phyloP scores from a whole-genome alignment of 2,888 invertebrate species.

The Sarcophaga carnaria region DNA sequence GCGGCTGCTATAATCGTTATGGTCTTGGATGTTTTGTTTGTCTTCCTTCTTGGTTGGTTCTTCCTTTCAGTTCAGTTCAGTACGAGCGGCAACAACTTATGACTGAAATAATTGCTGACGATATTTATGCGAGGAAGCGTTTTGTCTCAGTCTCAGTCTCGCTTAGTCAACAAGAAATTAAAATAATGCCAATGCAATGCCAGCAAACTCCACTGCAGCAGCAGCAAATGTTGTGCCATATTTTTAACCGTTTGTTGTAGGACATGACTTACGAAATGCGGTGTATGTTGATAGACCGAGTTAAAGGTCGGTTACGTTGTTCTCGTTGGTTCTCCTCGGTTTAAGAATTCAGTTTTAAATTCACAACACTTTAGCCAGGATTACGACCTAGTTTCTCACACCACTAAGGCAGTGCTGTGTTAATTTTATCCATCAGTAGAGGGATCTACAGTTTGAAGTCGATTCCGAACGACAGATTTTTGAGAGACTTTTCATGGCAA shows the following conservation, averaged over 20 bases:
- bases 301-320: too few species aligned
- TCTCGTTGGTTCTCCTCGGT: too few species aligned
- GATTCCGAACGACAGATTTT: too few species aligned
- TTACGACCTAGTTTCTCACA: too few species aligned
- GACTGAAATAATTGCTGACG: constrained; percentile 81
- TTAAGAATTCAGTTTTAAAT: too few species aligned
- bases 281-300: too few species aligned
- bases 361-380: too few species aligned
- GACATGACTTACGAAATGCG: too few species aligned
- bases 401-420: too few species aligned
- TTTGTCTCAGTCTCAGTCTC: constrained; percentile 70
- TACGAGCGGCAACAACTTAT: constrained; percentile 77
- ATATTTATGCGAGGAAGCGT: constrained; percentile 81
- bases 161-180: constrained; percentile 27
- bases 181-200: constrained; percentile 20
- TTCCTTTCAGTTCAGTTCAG: constrained; percentile 7
- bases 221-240: constrained; percentile 13
- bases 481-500: too few species aligned
- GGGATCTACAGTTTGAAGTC: too few species aligned
- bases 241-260: background rate
- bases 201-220: background rate
- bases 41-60: constrained; percentile 28
- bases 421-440: too few species aligned
- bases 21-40: background rate
- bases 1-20: constrained; percentile 53